phyloP scores from a whole-genome alignment of 2,797 vertebrate species.

The Simalia tracyae region DNA sequence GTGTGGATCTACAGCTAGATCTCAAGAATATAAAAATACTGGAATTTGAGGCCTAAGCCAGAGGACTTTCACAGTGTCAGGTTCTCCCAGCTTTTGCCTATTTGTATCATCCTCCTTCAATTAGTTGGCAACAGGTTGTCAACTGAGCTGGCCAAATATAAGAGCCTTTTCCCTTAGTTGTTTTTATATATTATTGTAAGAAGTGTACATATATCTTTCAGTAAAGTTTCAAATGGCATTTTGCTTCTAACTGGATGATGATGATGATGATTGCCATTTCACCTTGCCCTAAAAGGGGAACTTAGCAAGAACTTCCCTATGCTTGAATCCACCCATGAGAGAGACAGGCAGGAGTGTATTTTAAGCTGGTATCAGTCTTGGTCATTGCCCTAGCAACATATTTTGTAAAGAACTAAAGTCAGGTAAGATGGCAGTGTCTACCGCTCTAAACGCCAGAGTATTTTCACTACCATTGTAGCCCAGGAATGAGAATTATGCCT shows the following conservation, averaged over 20 bases:
- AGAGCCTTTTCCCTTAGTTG: background rate
- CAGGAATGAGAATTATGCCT: too few species aligned
- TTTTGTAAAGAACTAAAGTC: too few species aligned
- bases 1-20: background rate
- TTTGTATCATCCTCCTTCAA: background rate
- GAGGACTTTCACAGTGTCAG: background rate
- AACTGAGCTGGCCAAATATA: background rate
- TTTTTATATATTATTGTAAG: background rate
- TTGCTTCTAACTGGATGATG: background rate
- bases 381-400: too few species aligned
- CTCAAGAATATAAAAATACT: background rate
- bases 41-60: background rate
- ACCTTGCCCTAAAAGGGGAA: too few species aligned
- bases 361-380: too few species aligned
- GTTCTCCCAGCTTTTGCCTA: background rate
- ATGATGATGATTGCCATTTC: background rate
- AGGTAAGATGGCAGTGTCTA: too few species aligned
- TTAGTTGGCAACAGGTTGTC: background rate
- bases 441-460: too few species aligned
- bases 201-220: background rate
- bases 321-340: too few species aligned
- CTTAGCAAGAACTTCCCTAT: too few species aligned
- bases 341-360: too few species aligned
- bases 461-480: too few species aligned
- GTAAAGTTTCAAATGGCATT: background rate